phyloP scores from a whole-genome alignment of 35 echinoderm and acorn worm genomes.

The Strongylocentrotus purpuratus region DNA sequence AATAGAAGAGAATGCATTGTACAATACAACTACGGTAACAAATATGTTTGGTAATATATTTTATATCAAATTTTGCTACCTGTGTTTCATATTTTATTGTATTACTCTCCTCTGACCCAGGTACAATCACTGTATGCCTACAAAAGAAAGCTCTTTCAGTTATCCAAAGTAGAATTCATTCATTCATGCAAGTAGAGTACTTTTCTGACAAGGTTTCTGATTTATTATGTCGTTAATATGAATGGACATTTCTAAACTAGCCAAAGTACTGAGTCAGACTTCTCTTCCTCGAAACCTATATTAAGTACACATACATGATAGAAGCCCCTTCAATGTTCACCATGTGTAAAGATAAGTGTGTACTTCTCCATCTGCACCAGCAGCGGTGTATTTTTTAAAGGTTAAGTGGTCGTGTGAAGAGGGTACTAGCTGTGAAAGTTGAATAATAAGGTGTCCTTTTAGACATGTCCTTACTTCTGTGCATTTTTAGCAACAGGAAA shows the following conservation, averaged over 20 bases:
- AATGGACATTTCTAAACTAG: slow-evolving; percentile 1
- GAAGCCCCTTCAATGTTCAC: background rate
- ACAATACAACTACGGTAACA: too few species aligned
- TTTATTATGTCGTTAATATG: background rate
- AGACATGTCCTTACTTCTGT: background rate
- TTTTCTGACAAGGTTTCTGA: background rate
- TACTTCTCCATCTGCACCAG: background rate
- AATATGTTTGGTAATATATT: background rate
- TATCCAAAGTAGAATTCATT: too few species aligned
- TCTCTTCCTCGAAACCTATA: background rate
- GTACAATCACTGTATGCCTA: too few species aligned
- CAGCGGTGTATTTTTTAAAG: background rate
- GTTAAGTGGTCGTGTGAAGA: background rate
- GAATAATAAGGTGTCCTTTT: background rate
- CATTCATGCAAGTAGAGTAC: too few species aligned
- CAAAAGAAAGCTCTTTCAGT: too few species aligned
- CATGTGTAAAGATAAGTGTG: background rate
- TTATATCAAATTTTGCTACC: too few species aligned
- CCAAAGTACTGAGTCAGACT: background rate
- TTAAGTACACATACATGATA: background rate
- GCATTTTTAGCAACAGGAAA: background rate
- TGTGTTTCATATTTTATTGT: too few species aligned
- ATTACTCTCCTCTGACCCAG: too few species aligned
- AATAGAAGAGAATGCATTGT: background rate
- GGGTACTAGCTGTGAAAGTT: background rate